Evolutionary conservation across 2,113 vertebrate genomes (phyloP), one percentile per base, ranked within the genome.

Genomic region (Fukomys damarensis): DNA sequence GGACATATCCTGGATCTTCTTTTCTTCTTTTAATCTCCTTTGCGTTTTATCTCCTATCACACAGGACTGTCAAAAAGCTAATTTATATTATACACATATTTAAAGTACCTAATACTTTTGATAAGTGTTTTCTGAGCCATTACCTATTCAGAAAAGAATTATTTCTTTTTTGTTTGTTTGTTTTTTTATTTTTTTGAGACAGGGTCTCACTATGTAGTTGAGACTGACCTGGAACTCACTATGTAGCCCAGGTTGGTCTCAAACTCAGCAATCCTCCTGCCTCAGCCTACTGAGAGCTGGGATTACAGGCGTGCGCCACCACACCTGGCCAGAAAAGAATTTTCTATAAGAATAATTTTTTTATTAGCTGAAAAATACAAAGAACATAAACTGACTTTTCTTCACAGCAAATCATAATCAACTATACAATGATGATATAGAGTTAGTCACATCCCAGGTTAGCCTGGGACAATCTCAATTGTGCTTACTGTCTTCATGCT

Each of bases 311-410:
- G n/a, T n/a, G n/a, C n/a, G n/a, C n/a, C n/a, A n/a, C n/a, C n/a
- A n/a, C n/a, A n/a, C n/a, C n/a, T n/a, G n/a, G n/a, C n/a, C 52
- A 58, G 65, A 43, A 95, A 35, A 89, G 83, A 92, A 52, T 85
- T 89, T 80, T 35, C 72, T 70, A 0, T 65, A 92, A 88, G 32
- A 89, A 72, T n/a, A 65, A 93, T 14, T 79, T 86, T 93, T 84
- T n/a, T 94, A 70, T 46, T 86, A 94, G 19, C 30, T 59, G 72
- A 68, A 95, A 96, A 87, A 85, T 52, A 91, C 26, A 93, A 81
- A 94, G n/a, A 93, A 74, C 4, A 70, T n/a, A 66, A 49, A 49
- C 43, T 19, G 5, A 74, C 49, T 32, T 86, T 70, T 87, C 46
- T 76, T 85, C n/a, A 80, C 59, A 52, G 93, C 16, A 91, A 91